Percentiles rank a stretch among this genome's conserved stretches.
Conservation (phyloP, 2,113 vertebrate species). For the Lampris megalopsis region DNA sequence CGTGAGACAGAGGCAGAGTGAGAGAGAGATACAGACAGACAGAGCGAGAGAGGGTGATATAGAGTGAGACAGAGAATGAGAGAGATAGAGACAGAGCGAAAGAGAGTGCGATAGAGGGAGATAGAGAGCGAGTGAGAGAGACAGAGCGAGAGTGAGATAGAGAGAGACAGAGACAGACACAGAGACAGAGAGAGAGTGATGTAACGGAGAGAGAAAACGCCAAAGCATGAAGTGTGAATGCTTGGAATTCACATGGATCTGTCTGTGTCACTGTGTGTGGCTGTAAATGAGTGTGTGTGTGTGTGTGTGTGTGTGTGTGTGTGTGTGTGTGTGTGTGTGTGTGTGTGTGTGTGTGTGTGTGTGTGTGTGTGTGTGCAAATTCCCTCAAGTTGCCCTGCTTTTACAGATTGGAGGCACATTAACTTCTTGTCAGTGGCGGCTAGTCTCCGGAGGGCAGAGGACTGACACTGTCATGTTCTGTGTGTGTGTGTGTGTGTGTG, state of each 20-base stretch:
- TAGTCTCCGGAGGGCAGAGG: conserved; percentile 44
- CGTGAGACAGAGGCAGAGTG: no score
- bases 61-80: no score
- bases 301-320: no score
- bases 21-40: no score
- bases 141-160: no score
- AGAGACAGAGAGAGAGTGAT: no score
- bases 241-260: not conserved
- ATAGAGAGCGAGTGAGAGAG: not conserved
- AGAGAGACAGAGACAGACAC: no score
- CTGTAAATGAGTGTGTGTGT: no score
- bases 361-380: conserved; percentile 6
- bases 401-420: conserved; percentile 43
- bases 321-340: no score
- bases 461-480: conserved; percentile 16
- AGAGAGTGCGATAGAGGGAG: no score
- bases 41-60: no score
- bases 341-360: not conserved
- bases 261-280: no score
- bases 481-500: conserved; percentile 11
- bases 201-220: not conserved
- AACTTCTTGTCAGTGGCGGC: conserved; percentile 49
- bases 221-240: not conserved
- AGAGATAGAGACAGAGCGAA: not conserved
- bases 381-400: conserved; percentile 32